Conservation (phyloP, 2,113 vertebrate genomes). For the Thryonomys swinderianus region DNA sequence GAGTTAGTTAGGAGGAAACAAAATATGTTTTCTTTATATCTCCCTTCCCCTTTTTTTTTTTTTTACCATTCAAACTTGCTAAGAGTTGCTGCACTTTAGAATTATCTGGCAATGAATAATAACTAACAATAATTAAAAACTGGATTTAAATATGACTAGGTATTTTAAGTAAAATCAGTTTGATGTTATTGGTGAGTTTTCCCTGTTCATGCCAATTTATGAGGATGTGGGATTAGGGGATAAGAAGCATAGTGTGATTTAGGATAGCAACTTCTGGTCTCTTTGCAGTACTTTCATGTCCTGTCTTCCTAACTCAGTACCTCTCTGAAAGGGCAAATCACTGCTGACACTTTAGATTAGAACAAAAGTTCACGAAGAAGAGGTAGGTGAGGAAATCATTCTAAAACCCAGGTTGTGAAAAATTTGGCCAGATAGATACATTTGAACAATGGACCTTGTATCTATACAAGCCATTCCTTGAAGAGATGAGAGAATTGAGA, state of each 20-base stretch:
- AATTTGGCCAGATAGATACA: neutral
- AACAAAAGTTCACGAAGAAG: neutral
- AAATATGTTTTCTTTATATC: neutral
- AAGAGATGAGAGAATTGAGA: rapidly evolving
- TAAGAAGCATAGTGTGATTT: neutral
- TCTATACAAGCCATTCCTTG: neutral
- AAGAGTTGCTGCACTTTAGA: neutral
- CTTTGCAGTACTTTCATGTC: too few species aligned
- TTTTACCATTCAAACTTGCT: neutral
- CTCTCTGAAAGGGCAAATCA: too few species aligned
- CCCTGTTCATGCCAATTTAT: neutral
- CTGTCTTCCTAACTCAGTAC: neutral
- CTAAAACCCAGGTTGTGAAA: neutral
- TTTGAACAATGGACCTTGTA: too few species aligned
- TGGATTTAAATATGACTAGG: neutral
- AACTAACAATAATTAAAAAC: neutral
- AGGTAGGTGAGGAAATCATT: neutral
- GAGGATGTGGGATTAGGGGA: neutral
- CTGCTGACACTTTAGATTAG: neutral
- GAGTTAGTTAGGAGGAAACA: neutral
- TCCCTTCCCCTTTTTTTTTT: too few species aligned
- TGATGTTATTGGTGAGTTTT: neutral
- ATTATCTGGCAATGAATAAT: neutral
- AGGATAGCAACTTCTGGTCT: neutral
- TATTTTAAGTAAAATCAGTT: neutral